phyloP scores from a whole-genome alignment of 2,113 vertebrate species.

The Origma solitaria region DNA sequence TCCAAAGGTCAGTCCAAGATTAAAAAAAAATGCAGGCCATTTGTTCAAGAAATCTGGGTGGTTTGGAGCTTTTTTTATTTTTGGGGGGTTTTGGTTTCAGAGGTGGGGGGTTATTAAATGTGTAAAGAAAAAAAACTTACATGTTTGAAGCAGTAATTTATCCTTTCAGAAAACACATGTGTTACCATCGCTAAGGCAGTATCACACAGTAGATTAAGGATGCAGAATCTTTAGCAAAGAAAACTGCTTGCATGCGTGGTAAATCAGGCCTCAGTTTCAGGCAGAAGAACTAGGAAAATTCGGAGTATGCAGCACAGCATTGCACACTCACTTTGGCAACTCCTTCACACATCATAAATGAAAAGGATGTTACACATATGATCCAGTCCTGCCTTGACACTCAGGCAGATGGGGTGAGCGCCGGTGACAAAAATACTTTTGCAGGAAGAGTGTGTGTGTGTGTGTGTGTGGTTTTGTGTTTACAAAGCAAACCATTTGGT shows the following conservation, averaged over 20 bases:
- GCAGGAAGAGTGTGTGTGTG: not conserved
- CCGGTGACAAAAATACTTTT: not conserved
- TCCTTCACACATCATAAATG: not conserved
- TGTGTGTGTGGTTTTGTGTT: not conserved
- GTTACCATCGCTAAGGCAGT: rapidly evolving
- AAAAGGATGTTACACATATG: not conserved
- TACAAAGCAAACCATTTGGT: not conserved
- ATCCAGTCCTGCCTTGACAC: not conserved
- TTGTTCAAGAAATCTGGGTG: slow-evolving; percentile 3
- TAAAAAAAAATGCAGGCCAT: slow-evolving; percentile 6
- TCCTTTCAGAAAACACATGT: not conserved
- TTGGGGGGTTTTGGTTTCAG: not conserved
- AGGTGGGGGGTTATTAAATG: rapidly evolving
- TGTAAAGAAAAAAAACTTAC: not conserved
- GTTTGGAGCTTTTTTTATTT: not conserved
- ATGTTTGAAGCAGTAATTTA: not conserved
- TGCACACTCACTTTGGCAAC: not conserved
- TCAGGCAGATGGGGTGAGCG: rapidly evolving
- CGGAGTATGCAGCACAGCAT: not conserved
- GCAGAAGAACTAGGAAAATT: not conserved
- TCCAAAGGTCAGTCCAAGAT: slow-evolving; percentile 47
- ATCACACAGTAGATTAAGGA: not conserved
- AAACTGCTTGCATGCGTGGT: not conserved
- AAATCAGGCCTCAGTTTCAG: not conserved
- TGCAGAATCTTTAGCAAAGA: not conserved